phyloP scores from a whole-genome alignment of 2,888 invertebrate genomes.

The Parasteatoda lunata region DNA sequence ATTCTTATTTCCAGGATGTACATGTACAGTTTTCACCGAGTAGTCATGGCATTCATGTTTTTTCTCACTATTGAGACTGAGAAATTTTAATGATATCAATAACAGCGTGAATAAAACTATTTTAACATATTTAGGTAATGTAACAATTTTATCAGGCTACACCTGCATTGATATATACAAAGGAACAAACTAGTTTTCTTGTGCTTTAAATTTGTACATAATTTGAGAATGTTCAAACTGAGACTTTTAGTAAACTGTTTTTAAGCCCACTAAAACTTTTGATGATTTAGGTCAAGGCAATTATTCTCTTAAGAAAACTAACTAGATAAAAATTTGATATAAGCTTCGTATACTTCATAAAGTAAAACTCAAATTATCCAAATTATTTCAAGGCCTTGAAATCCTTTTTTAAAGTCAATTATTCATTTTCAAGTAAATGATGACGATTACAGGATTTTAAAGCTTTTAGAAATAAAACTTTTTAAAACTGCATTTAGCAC shows the following conservation, averaged over 20 bases:
- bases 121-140: neutral
- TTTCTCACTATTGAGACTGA: constrained; percentile 38
- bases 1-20: constrained; percentile 74
- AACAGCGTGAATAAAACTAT: neutral
- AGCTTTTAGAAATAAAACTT: too few relatives aligned
- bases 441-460: too few relatives aligned
- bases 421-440: too few relatives aligned
- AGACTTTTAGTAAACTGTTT: neutral
- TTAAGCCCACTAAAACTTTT: too few relatives aligned
- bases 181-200: neutral
- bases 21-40: constrained; percentile 73
- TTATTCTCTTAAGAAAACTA: too few relatives aligned
- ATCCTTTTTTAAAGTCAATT: too few relatives aligned
- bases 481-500: too few relatives aligned
- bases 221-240: neutral
- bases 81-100: neutral
- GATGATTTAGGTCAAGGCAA: too few relatives aligned
- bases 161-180: neutral
- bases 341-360: too few relatives aligned
- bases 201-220: neutral
- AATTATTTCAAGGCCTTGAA: too few relatives aligned
- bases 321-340: too few relatives aligned
- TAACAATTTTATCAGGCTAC: neutral
- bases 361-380: too few relatives aligned
- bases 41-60: constrained; percentile 71